Evolutionary conservation across 2,113 vertebrate species (phyloP).

Genomic region (Micromys minutus): DNA sequence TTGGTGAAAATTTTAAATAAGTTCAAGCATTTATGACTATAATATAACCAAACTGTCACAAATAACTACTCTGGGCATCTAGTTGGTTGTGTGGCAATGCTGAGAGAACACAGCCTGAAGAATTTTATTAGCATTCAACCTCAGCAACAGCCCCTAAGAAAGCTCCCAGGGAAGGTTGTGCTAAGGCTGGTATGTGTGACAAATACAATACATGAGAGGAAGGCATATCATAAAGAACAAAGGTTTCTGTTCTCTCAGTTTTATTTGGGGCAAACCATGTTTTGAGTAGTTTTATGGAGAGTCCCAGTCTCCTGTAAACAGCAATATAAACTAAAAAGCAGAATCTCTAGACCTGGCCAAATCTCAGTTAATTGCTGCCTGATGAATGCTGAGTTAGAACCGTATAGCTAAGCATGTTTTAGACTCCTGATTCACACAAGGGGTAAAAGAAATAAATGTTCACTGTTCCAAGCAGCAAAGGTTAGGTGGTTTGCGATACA

Average conservation of each 20-base stretch:
- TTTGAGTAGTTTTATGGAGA: background rate
- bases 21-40: constrained; percentile 27
- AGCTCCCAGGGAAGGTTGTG: background rate
- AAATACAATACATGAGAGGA: background rate
- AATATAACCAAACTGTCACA: background rate
- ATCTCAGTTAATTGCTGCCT: background rate
- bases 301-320: background rate
- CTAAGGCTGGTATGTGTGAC: background rate
- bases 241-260: background rate
- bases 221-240: background rate
- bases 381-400: background rate
- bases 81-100: background rate
- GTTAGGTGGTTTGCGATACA: background rate
- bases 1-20: constrained; percentile 24
- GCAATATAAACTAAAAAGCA: background rate
- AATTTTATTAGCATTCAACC: background rate
- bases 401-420: background rate
- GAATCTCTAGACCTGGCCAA: background rate
- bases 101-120: background rate
- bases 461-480: background rate
- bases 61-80: background rate
- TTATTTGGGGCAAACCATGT: background rate
- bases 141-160: no score
- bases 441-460: background rate
- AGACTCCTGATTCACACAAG: background rate